Base-by-base conservation (phyloP, 1,140 invertebrate species). In the Orius laevigatus region DNA sequence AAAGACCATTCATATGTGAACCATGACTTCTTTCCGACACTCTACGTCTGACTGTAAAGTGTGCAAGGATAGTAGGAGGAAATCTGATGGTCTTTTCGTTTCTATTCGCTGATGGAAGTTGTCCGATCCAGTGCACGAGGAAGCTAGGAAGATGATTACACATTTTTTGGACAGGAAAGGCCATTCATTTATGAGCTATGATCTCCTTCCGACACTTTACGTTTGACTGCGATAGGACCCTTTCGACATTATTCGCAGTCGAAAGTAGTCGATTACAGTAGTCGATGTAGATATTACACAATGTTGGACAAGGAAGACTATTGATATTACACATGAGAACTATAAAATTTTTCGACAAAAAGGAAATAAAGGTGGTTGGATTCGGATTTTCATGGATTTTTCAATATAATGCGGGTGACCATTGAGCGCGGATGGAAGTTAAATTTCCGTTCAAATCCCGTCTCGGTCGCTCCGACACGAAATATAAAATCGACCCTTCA, bases 401-500 rank as follows among this genome's bases (percentile, higher is more conserved):
- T 38, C 15, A 12, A 16, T 42, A 5, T 15, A 6, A 11, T 42
- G 10, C 40, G 14, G 14, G 25, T 25, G 25, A 25, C 25, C 25
- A 25, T 25, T 25, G 3, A 8, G 25, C 25, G 25, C 25, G 25
- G 25, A 25, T 8, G 25, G 25, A 8, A 25, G 25, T 25, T 25
- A 25, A 25, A 25, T 42, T 42, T 42, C 19, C 40, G 10, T 11
- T 45, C 43, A 32, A 31, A n/a, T 15, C 25, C 32, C 18, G 18
- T 16, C 43, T 45, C 18, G 25, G 43, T n/a, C n/a, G n/a, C n/a
- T n/a, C 19, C 12, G n/a, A 19, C 12, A 16, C 19, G 19, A 31
- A 32, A 45, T 31, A 45, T 45, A 45, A 45, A 45, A 45, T 32
- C 43, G 43, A 45, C 43, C 43, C 32, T 31, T 42, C 19, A 18